Evolutionary conservation across 2,888 invertebrate species (phyloP).

Genomic region (Torymus tubicola): DNA sequence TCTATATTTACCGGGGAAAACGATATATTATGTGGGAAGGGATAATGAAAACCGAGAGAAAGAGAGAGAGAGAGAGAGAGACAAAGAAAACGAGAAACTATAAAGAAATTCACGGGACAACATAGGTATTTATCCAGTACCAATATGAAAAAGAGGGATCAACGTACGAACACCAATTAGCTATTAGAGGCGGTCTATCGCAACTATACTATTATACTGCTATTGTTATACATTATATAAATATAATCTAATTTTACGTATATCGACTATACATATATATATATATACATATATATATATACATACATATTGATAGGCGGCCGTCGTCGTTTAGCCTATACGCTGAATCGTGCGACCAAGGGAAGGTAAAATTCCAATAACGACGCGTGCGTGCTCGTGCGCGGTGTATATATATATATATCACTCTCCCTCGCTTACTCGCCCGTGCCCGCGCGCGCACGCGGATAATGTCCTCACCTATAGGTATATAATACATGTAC

Average conservation of each 20-base stretch:
- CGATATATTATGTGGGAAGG: no score
- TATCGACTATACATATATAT: slow-evolving; percentile 32
- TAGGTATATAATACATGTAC: no score
- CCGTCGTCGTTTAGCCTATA: no score
- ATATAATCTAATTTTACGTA: slow-evolving; percentile 50
- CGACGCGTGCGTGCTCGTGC: no score
- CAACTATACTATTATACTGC: slow-evolving; percentile 65
- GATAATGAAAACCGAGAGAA: background rate
- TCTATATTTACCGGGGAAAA: no score
- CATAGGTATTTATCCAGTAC: slow-evolving; percentile 64
- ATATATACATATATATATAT: slow-evolving; percentile 18
- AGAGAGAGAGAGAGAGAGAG: no score
- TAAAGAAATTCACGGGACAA: slow-evolving; percentile 22
- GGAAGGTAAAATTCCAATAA: no score
- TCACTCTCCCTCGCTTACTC: no score
- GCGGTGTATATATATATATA: no score
- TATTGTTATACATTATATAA: slow-evolving; percentile 61
- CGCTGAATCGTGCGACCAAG: no score
- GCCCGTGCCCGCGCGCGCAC: no score
- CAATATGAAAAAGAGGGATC: slow-evolving; percentile 75
- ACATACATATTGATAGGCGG: slow-evolving; percentile 18
- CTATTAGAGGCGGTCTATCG: slow-evolving; percentile 74
- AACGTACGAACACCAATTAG: slow-evolving; percentile 77
- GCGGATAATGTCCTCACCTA: no score
- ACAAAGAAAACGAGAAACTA: background rate